Evolutionary conservation across 2,888 invertebrate genomes (phyloP).

Genomic region (Cheiracanthium punctorium): DNA sequence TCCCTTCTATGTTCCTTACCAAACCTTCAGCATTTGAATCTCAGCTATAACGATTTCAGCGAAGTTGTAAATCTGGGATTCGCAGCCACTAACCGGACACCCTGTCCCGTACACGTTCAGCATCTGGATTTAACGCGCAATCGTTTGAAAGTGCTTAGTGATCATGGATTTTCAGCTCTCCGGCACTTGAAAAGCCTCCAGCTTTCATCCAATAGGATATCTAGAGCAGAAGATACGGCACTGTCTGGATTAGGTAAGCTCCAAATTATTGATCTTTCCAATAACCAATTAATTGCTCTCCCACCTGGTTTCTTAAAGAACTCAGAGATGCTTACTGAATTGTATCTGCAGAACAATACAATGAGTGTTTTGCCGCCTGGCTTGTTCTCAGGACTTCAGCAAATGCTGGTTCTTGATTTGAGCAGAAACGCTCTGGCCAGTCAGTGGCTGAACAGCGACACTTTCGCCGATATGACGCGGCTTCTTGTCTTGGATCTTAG

Average conservation of each 20-base stretch:
- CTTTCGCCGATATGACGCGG: slow-evolving; percentile 91
- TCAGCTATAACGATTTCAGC: slow-evolving; percentile 71
- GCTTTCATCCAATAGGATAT: slow-evolving; percentile 89
- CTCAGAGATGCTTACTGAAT: slow-evolving; percentile 86
- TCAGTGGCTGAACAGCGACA: slow-evolving; percentile 90
- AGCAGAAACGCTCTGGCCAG: slow-evolving; percentile 88
- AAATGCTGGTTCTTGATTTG: slow-evolving; percentile 90
- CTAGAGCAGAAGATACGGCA: slow-evolving; percentile 72
- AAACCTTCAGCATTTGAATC: slow-evolving; percentile 70
- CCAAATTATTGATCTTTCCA: slow-evolving; percentile 83
- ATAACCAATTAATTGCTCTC: slow-evolving; percentile 81
- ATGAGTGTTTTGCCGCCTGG: slow-evolving; percentile 91
- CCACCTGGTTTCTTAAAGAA: slow-evolving; percentile 85
- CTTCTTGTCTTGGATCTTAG: slow-evolving; percentile 90
- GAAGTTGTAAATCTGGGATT: slow-evolving; percentile 72
- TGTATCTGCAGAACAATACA: slow-evolving; percentile 93
- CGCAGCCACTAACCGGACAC: slow-evolving; percentile 63
- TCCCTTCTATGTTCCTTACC: slow-evolving; percentile 70
- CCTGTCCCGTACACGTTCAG: slow-evolving; percentile 70
- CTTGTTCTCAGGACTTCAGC: slow-evolving; percentile 84
- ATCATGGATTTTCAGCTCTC: slow-evolving; percentile 84
- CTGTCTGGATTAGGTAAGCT: slow-evolving; percentile 79
- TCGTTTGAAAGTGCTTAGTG: slow-evolving; percentile 86
- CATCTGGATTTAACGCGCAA: slow-evolving; percentile 78
- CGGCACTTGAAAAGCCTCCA: slow-evolving; percentile 90